These are phyloP conservation scores for Heliothis virescens DNA, from an alignment of 1,140 invertebrate species.

Conservation along the genomic window DNA sequence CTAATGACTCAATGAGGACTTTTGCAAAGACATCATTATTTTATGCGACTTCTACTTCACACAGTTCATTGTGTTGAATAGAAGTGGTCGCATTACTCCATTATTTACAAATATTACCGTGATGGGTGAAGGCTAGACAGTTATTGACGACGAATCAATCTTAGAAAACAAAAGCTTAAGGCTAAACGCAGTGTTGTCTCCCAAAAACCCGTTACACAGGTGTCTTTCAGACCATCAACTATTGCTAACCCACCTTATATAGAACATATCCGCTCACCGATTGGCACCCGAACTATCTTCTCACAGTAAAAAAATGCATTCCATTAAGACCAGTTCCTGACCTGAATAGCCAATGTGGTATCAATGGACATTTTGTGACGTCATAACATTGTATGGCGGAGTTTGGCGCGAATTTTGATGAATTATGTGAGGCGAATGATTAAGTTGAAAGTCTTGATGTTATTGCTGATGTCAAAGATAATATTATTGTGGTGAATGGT, in stretches of 20 bases:
- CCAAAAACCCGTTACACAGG: slow-evolving; percentile 15
- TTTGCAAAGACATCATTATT: no score
- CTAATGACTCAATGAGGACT: no score
- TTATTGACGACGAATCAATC: no score
- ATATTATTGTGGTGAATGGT: no score
- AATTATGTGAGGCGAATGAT: not conserved
- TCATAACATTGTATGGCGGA: not conserved
- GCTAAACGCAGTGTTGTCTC: no score
- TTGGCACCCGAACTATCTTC: slow-evolving; percentile 25
- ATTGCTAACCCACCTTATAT: not conserved
- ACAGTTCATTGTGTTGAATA: no score
- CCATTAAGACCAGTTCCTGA: slow-evolving; percentile 30
- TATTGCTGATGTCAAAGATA: not conserved
- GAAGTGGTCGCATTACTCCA: no score
- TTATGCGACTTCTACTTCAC: no score
- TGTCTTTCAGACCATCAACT: not conserved
- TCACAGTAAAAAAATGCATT: slow-evolving; percentile 42
- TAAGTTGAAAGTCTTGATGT: not conserved
- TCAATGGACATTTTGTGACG: slow-evolving; percentile 36
- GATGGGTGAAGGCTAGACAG: no score
- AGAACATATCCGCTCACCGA: slow-evolving; percentile 25
- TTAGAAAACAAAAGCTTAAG: no score
- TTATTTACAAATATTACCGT: no score
- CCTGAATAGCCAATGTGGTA: slow-evolving; percentile 12
- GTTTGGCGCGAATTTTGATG: not conserved